Percentiles rank a stretch among this genome's conserved stretches.
phyloP scores from a whole-genome alignment of 2,113 vertebrate genomes.

The Corythaixoides concolor region DNA sequence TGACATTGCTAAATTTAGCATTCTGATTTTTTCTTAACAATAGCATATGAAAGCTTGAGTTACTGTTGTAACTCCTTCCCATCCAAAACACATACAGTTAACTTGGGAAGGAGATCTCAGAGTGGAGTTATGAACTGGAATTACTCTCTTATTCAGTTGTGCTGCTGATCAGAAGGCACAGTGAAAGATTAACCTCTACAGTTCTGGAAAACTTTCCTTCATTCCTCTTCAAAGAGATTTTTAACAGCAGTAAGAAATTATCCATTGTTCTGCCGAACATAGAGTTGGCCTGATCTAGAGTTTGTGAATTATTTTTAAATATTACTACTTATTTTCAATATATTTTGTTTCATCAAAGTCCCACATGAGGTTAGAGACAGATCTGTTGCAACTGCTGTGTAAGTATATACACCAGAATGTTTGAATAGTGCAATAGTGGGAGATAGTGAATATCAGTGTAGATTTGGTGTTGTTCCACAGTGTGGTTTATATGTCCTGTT shows the following conservation, averaged over 20 bases:
- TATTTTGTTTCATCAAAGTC: background rate
- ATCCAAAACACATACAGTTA: background rate
- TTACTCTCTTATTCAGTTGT: background rate
- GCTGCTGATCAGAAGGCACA: background rate
- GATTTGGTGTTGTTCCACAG: background rate
- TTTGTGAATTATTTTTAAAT: background rate
- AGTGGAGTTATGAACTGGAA: background rate
- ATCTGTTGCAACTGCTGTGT: background rate
- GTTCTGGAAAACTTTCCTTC: background rate
- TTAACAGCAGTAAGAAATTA: background rate
- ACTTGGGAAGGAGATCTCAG: background rate
- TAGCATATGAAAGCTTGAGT: background rate
- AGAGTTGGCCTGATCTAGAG: background rate
- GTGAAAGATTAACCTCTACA: background rate
- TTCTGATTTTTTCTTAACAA: background rate
- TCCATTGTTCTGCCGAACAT: background rate
- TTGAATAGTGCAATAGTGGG: background rate
- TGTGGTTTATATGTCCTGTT: background rate
- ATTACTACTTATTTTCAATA: background rate
- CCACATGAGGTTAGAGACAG: background rate
- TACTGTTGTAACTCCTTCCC: background rate
- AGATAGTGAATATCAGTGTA: background rate
- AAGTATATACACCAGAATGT: background rate
- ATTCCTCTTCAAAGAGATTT: background rate
- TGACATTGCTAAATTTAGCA: background rate